Percentiles rank a stretch among this genome's conserved stretches.
phyloP scores from a whole-genome alignment of 2,113 vertebrate species.

The Erpornis zantholeuca region DNA sequence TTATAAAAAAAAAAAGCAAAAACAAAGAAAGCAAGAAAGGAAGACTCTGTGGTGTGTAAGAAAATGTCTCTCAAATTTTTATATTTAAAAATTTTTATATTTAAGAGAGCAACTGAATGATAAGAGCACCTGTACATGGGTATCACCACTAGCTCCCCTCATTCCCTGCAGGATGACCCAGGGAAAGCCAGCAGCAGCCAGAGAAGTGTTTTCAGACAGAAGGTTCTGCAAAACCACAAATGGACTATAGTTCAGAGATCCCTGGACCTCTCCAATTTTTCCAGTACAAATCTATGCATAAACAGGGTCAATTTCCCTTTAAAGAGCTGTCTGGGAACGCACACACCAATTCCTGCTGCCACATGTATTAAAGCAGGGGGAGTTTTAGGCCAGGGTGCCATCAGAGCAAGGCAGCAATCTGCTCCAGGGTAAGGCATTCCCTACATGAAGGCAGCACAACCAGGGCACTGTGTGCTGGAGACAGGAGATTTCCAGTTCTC shows the following conservation, averaged over 20 bases:
- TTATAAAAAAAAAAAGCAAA: background rate
- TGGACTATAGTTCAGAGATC: background rate
- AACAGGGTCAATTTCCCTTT: background rate
- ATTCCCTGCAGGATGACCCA: background rate
- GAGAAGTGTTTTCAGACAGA: background rate
- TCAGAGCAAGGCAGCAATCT: background rate
- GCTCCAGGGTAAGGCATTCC: background rate
- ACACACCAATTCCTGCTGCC: background rate
- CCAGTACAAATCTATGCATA: background rate
- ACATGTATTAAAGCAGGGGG: fast-evolving
- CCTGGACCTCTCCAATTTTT: background rate
- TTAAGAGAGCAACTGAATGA: background rate
- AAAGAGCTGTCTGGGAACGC: background rate
- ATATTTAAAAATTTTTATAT: background rate
- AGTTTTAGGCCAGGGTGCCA: background rate
- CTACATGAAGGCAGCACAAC: background rate
- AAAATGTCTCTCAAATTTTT: background rate
- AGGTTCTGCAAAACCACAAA: background rate
- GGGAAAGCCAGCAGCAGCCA: background rate
- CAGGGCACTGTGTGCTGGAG: background rate
- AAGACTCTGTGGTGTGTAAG: background rate
- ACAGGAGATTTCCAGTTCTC: background rate
- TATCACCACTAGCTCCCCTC: background rate
- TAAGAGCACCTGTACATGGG: background rate
- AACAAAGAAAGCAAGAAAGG: background rate